Base-by-base conservation (phyloP, 2,797 vertebrate species). In the Cuniculus paca region DNA sequence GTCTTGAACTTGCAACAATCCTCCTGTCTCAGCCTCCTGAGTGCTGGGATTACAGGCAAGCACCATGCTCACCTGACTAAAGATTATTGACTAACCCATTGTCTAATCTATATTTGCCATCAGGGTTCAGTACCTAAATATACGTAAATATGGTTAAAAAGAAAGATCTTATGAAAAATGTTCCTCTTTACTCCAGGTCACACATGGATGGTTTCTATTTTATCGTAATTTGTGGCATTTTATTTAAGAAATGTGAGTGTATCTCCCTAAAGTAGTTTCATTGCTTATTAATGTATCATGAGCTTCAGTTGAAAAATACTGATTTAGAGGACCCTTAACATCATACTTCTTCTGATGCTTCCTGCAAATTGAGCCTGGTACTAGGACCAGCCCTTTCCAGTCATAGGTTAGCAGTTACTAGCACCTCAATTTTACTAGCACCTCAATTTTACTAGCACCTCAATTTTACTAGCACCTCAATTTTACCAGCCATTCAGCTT, bases 271-370 rank as follows among this genome's bases (percentile, higher is more conserved):
- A 77, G 63, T 80, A 77, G 78, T 79, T 92, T 84, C 70, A 72
- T 42, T 54, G 72, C 48, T 90, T 34, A 85, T 88, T 81, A 85
- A 65, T 39, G 34, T 81, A 31, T 90, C 82, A 81, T 36, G 63
- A 94, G 72, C 54, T 94, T 88, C 36, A 56, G 54, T 88, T 92
- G 91, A 72, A 94, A 92, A 95, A 31, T 42, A 63, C 39, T 90
- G n/a, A 81, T 88, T 90, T 96, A 94, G 52, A 34, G 50, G 50
- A 26, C 24, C 34, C 6, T 65, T 81, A 54, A 28, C 39, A 81
- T 70, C n/a, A 45, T 31, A 60, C 78, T 90, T 97, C 52, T 36
- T 90, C 16, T 39, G 79, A 58, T 61, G 31, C 16, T 72, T 2
- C 26, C 6, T 75, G 80, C 39, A 79, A 48, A 20, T 70, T 42